A percentile compares a stretch with the other conserved stretches of the same genome.
These are phyloP conservation scores for Platalea minor DNA, from an alignment of 2,797 vertebrate genomes.

Conservation along the genomic window DNA sequence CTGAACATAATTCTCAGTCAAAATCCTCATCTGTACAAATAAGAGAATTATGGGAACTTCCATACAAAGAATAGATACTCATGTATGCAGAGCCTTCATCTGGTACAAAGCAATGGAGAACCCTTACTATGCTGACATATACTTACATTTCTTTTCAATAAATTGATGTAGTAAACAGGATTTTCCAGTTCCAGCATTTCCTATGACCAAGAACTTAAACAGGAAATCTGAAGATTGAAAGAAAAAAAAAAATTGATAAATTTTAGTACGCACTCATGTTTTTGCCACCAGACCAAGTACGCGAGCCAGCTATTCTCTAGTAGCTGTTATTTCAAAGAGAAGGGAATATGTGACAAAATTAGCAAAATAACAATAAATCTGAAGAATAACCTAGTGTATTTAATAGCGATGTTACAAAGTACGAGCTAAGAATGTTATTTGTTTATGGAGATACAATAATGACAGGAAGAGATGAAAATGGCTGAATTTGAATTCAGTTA, in stretches of 20 bases:
- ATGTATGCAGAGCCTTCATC: neutral
- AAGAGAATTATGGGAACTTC: neutral
- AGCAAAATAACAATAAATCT: neutral
- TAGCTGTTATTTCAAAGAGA: neutral
- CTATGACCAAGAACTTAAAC: slow-evolving; percentile 83
- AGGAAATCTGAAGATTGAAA: slow-evolving; percentile 76
- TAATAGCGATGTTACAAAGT: neutral
- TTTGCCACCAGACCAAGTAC: neutral
- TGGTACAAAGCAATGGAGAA: neutral
- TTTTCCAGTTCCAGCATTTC: slow-evolving; percentile 81
- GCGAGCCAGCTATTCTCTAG: neutral
- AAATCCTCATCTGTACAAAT: neutral
- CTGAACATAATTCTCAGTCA: neutral
- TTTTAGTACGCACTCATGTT: neutral
- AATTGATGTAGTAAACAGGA: slow-evolving; percentile 81
- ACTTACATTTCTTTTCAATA: slow-evolving; percentile 84
- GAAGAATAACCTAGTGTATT: neutral
- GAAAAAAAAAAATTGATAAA: neutral
- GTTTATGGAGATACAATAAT: neutral
- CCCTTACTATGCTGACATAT: neutral
- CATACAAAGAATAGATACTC: neutral
- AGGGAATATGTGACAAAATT: neutral
- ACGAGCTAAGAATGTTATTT: neutral
- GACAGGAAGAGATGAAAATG: neutral
- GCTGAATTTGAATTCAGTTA: neutral